Conservation (phyloP, 2,113 vertebrate species). For the Tragelaphus buxtoni region DNA sequence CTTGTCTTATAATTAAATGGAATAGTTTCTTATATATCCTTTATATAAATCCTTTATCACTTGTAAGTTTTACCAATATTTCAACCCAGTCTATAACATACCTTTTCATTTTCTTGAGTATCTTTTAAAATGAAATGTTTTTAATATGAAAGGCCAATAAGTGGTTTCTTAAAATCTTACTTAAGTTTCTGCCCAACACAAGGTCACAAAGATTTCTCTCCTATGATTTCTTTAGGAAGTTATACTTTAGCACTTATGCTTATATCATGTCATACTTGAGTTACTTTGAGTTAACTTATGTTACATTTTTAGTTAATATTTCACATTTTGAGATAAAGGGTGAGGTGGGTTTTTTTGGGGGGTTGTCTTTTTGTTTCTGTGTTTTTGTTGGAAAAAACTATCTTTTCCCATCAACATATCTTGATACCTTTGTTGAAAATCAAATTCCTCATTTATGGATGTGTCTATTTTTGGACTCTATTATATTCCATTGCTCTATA, state of each 20-base stretch:
- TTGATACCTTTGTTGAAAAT: neutral
- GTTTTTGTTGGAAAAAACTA: neutral
- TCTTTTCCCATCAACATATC: neutral
- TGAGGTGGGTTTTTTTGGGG: neutral
- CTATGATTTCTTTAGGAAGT: neutral
- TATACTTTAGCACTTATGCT: neutral
- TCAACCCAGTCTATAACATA: neutral
- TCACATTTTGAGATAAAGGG: neutral
- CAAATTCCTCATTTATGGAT: neutral
- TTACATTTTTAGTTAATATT: neutral
- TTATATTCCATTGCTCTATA: neutral
- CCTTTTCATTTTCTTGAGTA: neutral
- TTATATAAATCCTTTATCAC: neutral
- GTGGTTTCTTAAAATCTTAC: neutral
- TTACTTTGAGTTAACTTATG: neutral
- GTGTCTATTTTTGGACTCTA: neutral
- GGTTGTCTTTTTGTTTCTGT: too few relatives aligned
- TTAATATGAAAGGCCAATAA: neutral
- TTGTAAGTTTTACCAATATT: neutral
- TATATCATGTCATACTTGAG: neutral
- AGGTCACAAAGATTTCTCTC: neutral
- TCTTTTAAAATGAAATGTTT: neutral
- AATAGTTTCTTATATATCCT: neutral
- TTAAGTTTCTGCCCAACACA: neutral
- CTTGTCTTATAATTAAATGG: neutral